Percentiles rank a stretch among this genome's conserved stretches.
These are phyloP conservation scores for Dexiosoma caninum DNA, from an alignment of 2,888 invertebrate genomes.

Conservation along the genomic window DNA sequence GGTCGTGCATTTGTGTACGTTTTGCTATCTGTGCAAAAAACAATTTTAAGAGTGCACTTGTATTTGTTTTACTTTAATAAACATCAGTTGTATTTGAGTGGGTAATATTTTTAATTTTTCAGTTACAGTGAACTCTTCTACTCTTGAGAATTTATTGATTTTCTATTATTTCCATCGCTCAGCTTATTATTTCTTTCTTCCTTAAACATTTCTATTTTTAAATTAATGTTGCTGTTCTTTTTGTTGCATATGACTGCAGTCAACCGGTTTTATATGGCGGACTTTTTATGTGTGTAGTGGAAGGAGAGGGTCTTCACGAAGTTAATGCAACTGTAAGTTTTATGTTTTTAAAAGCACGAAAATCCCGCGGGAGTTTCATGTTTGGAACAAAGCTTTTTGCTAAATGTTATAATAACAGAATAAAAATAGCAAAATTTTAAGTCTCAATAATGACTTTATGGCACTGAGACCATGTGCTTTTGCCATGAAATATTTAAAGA, in stretches of 20 bases:
- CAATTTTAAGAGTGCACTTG: not conserved
- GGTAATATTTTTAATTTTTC: slow-evolving; percentile 19
- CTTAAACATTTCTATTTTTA: slow-evolving; percentile 7
- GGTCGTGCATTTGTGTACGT: not conserved
- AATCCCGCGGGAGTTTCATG: not conserved
- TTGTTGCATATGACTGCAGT: no score
- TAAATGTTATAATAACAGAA: no score
- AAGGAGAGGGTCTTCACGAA: no score
- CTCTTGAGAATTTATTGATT: slow-evolving; percentile 50
- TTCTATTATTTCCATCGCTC: slow-evolving; percentile 32
- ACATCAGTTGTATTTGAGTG: slow-evolving; percentile 19
- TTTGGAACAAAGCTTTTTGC: not conserved
- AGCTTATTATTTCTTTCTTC: slow-evolving; percentile 1
- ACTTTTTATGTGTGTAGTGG: no score
- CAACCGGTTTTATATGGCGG: no score
- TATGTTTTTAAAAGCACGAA: not conserved
- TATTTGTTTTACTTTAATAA: slow-evolving; percentile 28
- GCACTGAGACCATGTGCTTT: no score
- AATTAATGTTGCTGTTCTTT: not conserved
- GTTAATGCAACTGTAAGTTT: not conserved
- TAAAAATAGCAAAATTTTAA: no score
- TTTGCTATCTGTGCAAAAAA: not conserved
- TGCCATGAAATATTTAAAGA: no score
- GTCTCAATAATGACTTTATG: no score
- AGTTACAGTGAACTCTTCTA: slow-evolving; percentile 13